Evolutionary conservation across 2,888 invertebrate genomes (phyloP).

Genomic region (Euplagia quadripunctaria): DNA sequence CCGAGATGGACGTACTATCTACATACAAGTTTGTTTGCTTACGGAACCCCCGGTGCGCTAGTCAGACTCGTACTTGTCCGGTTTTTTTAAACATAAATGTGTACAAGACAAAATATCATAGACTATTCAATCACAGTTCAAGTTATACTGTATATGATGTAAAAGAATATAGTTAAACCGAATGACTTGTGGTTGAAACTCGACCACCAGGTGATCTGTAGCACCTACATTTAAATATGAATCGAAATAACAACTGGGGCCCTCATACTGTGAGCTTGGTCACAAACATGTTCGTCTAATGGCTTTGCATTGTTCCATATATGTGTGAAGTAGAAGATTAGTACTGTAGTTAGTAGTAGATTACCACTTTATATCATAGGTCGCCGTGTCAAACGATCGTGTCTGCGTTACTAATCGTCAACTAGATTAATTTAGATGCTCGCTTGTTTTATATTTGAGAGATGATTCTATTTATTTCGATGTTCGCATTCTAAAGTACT

Average conservation of each 20-base stretch:
- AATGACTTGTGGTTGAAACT: too few relatives aligned
- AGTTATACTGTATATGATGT: too few relatives aligned
- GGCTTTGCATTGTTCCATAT: not conserved
- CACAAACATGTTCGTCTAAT: not conserved
- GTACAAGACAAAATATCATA: too few relatives aligned
- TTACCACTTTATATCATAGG: slow-evolving; percentile 3
- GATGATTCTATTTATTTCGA: not conserved
- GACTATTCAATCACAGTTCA: too few relatives aligned
- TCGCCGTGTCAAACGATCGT: slow-evolving; percentile 3
- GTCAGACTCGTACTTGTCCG: too few relatives aligned
- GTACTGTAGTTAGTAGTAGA: not conserved
- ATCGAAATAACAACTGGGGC: not conserved
- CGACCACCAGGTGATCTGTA: too few relatives aligned
- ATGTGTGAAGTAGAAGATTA: not conserved
- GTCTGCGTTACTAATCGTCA: slow-evolving; percentile 5
- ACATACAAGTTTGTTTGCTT: too few relatives aligned
- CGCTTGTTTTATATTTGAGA: not conserved
- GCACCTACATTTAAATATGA: not conserved
- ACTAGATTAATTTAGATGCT: slow-evolving; percentile 6
- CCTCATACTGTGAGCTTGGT: not conserved
- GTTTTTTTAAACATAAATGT: too few relatives aligned
- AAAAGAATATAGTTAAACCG: too few relatives aligned
- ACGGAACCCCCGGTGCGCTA: too few relatives aligned
- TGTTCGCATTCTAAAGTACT: too few relatives aligned
- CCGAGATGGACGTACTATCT: too few relatives aligned